These are phyloP conservation scores for Drosophila busckii DNA, from an alignment of 1,140 invertebrate genomes.

Conservation along the genomic window DNA sequence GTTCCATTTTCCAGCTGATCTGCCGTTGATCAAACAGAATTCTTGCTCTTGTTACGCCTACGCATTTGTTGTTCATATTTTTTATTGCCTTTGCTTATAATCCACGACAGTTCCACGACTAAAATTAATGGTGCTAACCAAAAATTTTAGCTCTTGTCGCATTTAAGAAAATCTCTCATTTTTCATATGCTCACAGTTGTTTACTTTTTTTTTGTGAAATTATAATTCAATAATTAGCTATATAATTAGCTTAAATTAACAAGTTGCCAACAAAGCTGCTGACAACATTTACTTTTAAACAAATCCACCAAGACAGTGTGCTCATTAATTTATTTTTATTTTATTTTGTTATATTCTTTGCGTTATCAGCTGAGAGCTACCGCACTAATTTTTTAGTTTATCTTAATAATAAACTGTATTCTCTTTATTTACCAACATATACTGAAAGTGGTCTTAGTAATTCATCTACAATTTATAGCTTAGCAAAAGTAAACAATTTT, in stretches of 20 bases:
- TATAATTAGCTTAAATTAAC: constrained; percentile 66
- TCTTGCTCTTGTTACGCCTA: constrained; percentile 38
- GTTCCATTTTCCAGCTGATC: constrained; percentile 29
- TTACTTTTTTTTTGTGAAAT: constrained; percentile 30
- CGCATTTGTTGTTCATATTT: constrained; percentile 18
- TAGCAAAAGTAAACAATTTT: constrained; percentile 52
- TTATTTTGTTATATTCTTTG: neutral
- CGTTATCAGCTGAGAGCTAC: constrained; percentile 23
- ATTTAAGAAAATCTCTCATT: constrained; percentile 47
- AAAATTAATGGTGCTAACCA: constrained; percentile 49
- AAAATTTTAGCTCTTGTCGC: constrained; percentile 43
- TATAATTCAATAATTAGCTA: constrained; percentile 47
- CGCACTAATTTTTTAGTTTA: constrained; percentile 9
- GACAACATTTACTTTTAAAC: constrained; percentile 26
- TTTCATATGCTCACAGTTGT: constrained; percentile 37
- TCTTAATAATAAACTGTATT: constrained; percentile 22
- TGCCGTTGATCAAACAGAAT: constrained; percentile 28
- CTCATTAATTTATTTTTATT: constrained; percentile 36
- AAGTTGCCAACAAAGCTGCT: constrained; percentile 41
- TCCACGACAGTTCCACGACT: constrained; percentile 33
- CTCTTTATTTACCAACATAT: constrained; percentile 5
- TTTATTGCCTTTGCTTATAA: constrained; percentile 32
- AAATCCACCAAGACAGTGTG: no score
- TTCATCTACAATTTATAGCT: constrained; percentile 10
- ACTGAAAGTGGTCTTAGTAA: constrained; percentile 15